phyloP scores from a whole-genome alignment of 2,888 invertebrate species.

The Microplitis deprimator region DNA sequence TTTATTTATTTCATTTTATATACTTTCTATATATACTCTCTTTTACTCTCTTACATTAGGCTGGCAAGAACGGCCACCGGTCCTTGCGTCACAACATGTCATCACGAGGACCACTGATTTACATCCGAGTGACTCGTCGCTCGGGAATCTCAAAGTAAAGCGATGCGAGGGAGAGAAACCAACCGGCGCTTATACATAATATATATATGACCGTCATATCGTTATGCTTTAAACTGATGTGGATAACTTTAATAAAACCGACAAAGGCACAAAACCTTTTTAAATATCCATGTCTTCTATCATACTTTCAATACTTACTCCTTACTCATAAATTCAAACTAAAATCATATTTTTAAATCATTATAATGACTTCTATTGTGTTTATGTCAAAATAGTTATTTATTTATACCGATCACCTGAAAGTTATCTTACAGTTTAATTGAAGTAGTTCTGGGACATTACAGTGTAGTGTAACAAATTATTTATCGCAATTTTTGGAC shows the following conservation, averaged over 20 bases:
- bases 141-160: constrained; percentile 43
- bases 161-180: constrained; percentile 25
- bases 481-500: no score
- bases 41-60: constrained; percentile 1
- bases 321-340: neutral
- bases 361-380: neutral
- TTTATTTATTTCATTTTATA: neutral
- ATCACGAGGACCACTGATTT: constrained; percentile 63
- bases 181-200: constrained; percentile 61
- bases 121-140: constrained; percentile 56
- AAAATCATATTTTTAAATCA: neutral
- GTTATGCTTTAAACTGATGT: constrained; percentile 58
- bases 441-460: no score
- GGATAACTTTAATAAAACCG: constrained; percentile 44
- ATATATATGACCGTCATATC: constrained; percentile 67
- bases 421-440: no score
- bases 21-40: neutral
- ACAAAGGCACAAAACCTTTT: constrained; percentile 51
- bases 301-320: neutral
- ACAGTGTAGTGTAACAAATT: no score
- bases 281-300: constrained; percentile 22
- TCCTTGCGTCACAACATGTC: constrained; percentile 66
- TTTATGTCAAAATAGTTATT: neutral
- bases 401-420: neutral
- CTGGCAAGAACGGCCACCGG: constrained; percentile 29